Evolutionary conservation across 2,888 invertebrate species (phyloP), one percentile per base, ranked within the genome.

Genomic region (Oscheius sp.): DNA sequence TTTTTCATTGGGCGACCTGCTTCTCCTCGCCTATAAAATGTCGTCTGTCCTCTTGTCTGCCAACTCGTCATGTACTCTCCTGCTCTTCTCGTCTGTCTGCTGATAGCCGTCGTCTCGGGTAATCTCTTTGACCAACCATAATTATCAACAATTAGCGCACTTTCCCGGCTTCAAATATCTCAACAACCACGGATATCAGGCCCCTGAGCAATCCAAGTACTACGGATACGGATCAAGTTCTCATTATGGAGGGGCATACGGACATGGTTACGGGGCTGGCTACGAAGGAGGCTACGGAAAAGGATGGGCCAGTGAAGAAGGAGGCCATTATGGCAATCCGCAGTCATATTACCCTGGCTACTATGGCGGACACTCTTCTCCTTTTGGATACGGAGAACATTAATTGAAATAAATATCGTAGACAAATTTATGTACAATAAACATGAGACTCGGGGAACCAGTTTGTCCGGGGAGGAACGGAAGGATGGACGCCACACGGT

Each of bases 401-500:
- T 35, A 9, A 35, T 35, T 35, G 35, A 9, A 35, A 35, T 35
- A 35, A 35, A 35, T 3, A 35, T 35, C 9, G 9, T 35, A 35
- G 35, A 35, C 5, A 35, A 35, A 35, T 35, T 35, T 35, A 35
- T 35, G 35, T 35, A 35, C 35, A 35, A 9, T 35, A 35, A 9
- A 35, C 35, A 35, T 35, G 35, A 35, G 35, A 9, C 35, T 35
- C 35, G 35, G 35, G 35, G 35, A 35, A 35, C 35, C 35, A 35
- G 35, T 35, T 35, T 3, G 35, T 35, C 35, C 35, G 35, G 3
- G 35, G 61, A 43, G 35, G 61, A 21, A 18, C n/a, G 7, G 43
- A 18, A 6, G 41, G 61, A 1, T 12, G 43, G 27, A 27, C 27
- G 9, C 35, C 35, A 16, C n/a, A 18, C 16, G 78, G 80, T 0